Evolutionary conservation across 2,113 vertebrate species (phyloP), one percentile per base, ranked within the genome.

Genomic region (Paradisaea rubra): DNA sequence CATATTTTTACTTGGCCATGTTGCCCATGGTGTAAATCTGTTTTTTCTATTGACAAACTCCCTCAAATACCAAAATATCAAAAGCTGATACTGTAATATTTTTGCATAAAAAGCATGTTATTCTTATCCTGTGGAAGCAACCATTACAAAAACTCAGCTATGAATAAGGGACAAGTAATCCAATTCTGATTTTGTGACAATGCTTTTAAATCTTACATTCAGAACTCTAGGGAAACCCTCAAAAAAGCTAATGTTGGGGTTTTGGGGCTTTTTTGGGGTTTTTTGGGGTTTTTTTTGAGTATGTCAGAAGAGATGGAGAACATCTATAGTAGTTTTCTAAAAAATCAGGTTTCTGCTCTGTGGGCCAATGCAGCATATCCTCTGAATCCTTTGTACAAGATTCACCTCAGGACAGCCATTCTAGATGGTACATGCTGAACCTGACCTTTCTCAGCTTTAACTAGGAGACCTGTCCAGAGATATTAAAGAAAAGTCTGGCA

Each of bases 301-400:
- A 98, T 98, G 98, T 98, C 98, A 35, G 98, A 98, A 92, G 97
- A 99, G 94, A 98, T 98, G 97, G 98, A 99, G 82, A 97, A 95
- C 27, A 97, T 98, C 59, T 98, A 98, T 69, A 97, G 95, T 45
- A 98, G 98, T 91, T 98, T 99, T 94, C 96, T 99, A 45, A 98
- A 98, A 86, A 98, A 98, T 94, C 97, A 98, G 39, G 97, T 98
- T 88, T 98, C 98, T 11, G 64, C 82, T 25, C 84, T 98, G 37
- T 98, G 97, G 94, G 88, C 95, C 73, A 97, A 86, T 81, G 97
- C 97, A 13, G 97, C 97, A 35, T 98, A 98, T 89, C 97, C 97
- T 39, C 96, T 98, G 64, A 98, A 35, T 35, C 35, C 35, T 98
- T 98, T 97, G 97, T 98, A 71, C 97, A 97, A 96, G 98, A 98